phyloP scores from a whole-genome alignment of 2,113 vertebrate species.

The Neodon shergylaensis region DNA sequence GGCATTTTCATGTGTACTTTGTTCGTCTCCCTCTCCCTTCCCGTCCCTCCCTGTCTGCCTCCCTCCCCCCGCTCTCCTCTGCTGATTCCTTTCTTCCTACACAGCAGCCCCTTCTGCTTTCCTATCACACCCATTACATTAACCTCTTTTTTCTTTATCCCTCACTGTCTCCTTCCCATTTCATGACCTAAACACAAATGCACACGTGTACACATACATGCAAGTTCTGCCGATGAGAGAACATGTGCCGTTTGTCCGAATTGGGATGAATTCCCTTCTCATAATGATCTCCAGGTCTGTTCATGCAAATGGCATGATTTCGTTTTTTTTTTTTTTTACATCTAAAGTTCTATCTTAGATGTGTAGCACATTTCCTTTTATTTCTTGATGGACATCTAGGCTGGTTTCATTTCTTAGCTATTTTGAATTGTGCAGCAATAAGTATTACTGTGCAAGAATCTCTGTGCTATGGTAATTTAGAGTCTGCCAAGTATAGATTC shows the following conservation, averaged over 20 bases:
- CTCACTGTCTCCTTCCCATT: not conserved
- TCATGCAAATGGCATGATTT: not conserved
- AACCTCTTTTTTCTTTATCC: not conserved
- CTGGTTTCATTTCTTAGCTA: not conserved
- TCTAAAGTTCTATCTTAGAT: not conserved
- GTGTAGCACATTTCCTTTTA: not conserved
- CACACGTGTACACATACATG: not conserved
- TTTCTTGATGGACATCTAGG: not conserved
- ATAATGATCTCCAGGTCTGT: not conserved
- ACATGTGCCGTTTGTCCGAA: not conserved
- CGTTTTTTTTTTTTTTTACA: not conserved
- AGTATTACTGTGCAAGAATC: not conserved
- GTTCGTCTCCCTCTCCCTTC: not conserved
- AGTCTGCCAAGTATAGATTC: not conserved
- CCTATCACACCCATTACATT: not conserved
- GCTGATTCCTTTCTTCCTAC: not conserved
- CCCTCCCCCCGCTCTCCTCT: no score
- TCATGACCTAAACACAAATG: not conserved
- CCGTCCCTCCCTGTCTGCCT: accelerated
- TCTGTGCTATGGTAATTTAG: not conserved
- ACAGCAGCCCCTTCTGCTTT: not conserved
- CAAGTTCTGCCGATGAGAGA: not conserved
- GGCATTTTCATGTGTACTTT: not conserved
- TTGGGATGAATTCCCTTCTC: not conserved
- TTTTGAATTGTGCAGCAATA: not conserved